Base-by-base conservation (phyloP, 2,797 vertebrate genomes). In the Onychomys leucogaster region DNA sequence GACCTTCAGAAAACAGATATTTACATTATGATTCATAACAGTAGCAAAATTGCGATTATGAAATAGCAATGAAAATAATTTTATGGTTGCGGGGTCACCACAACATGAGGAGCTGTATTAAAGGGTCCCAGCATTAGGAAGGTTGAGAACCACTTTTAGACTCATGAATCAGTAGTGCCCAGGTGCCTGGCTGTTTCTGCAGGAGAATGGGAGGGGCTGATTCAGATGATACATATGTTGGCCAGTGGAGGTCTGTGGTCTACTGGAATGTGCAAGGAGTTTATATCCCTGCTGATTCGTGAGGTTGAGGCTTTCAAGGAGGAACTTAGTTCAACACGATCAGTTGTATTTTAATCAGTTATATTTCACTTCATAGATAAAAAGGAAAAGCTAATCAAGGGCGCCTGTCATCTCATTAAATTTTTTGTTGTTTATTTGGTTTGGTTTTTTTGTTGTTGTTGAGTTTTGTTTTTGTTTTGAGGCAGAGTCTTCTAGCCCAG, bases 371-470 rank as follows among this genome's bases (percentile, higher is more conserved):
- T 81, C 57, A 23, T 84, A n/a, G 11, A 83, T 59, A 11, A 46
- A 13, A 85, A 84, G 41, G 21, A 12, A 92, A 96, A 91, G 49
- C n/a, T 83, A 73, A 81, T 88, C 61, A 73, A 88, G 94, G 37
- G 71, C 63, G 6, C 43, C 7, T 21, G 2, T 55, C 23, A 90
- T 52, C 71, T 92, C n/a, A 80, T 25, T 73, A 29, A 19, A 75
- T 4, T 41, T 34, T 37, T 61, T 37, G 19, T 34, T 61, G 14
- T 10, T 63, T 83, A 10, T 61, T 9, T 61, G 13, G 37, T 52
- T 78, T 34, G 17, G 7, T 19, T 34, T 46, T n/a, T 1, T 5
- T 13, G 5, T 23, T 59, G 12, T 16, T 85, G 12, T 25, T 69
- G 46, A 25, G 32, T 14, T 49, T 61, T 85, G 14, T 5, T 73